Conservation (phyloP, 2,113 vertebrate genomes). For the Pheucticus melanocephalus region DNA sequence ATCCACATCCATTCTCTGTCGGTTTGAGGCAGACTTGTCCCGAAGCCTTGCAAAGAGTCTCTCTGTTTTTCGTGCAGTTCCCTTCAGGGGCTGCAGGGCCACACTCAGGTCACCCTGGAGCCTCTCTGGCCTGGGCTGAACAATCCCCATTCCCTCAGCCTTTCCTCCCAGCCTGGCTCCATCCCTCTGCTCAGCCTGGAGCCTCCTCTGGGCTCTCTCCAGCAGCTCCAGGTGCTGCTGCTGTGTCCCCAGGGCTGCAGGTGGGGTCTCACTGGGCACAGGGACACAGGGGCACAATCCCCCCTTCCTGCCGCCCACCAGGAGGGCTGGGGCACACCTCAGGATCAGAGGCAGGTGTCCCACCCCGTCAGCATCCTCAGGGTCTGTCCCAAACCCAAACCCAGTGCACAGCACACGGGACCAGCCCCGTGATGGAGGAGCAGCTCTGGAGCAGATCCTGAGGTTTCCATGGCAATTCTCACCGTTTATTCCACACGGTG, state of each 20-base stretch:
- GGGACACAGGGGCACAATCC: neutral
- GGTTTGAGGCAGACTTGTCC: neutral
- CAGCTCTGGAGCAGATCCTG: neutral
- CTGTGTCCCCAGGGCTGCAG: neutral
- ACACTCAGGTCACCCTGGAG: fast-evolving
- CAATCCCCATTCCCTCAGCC: neutral
- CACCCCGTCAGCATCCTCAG: fast-evolving
- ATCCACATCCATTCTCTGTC: neutral
- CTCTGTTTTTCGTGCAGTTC: too few species aligned
- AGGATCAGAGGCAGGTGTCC: too few species aligned
- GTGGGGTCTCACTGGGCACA: neutral
- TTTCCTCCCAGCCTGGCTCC: neutral
- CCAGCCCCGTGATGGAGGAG: neutral
- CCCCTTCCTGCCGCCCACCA: neutral
- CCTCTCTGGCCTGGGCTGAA: too few species aligned
- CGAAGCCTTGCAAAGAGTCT: neutral
- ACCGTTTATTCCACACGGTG: neutral
- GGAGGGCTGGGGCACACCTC: neutral
- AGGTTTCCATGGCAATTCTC: neutral
- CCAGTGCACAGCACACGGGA: fast-evolving
- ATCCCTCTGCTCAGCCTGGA: neutral
- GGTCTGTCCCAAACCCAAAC: neutral
- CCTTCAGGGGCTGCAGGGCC: neutral
- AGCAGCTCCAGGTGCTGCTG: neutral
- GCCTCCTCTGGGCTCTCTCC: neutral